These are phyloP conservation scores for Neoascia interrupta DNA, from an alignment of 2,888 invertebrate species.

Conservation along the genomic window DNA sequence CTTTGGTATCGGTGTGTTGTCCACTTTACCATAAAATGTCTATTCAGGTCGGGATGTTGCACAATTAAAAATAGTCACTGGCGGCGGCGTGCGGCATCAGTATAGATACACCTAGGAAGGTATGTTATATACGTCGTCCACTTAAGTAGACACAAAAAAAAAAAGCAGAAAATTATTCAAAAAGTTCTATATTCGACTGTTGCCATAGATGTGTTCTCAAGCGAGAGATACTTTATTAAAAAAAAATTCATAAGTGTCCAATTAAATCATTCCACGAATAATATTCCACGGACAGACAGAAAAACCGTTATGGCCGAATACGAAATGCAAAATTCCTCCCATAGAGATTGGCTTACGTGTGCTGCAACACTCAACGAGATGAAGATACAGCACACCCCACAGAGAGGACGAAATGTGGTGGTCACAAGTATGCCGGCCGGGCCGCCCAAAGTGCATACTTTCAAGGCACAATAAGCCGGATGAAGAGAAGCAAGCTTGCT, in stretches of 20 bases:
- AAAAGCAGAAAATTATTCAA: too few relatives aligned
- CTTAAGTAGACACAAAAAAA: background rate
- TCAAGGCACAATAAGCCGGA: too few relatives aligned
- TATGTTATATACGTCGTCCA: too few relatives aligned
- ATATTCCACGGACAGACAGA: slow-evolving; percentile 57
- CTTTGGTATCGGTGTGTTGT: too few relatives aligned
- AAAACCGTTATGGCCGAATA: slow-evolving; percentile 34
- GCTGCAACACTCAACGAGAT: background rate
- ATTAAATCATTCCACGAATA: slow-evolving; percentile 65
- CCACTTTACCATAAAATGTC: slow-evolving; percentile 25
- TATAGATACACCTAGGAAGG: slow-evolving; percentile 1
- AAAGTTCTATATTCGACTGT: slow-evolving; percentile 35
- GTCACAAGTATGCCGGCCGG: slow-evolving; percentile 20
- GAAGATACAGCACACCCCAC: slow-evolving; percentile 35
- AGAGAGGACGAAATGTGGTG: slow-evolving; percentile 49
- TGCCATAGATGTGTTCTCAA: slow-evolving; percentile 28
- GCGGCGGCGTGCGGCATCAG: too few relatives aligned
- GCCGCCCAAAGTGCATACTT: too few relatives aligned
- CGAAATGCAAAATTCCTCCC: background rate
- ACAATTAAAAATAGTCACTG: slow-evolving; percentile 60
- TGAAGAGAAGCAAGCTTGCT: background rate
- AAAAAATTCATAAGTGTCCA: slow-evolving; percentile 59
- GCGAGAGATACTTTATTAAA: slow-evolving; percentile 28
- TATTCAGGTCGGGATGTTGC: slow-evolving; percentile 10
- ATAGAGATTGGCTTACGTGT: slow-evolving; percentile 8